Evolutionary conservation across 1,140 invertebrate genomes (phyloP), one percentile per base, ranked within the genome.

Genomic region (Sogatella furcifera): DNA sequence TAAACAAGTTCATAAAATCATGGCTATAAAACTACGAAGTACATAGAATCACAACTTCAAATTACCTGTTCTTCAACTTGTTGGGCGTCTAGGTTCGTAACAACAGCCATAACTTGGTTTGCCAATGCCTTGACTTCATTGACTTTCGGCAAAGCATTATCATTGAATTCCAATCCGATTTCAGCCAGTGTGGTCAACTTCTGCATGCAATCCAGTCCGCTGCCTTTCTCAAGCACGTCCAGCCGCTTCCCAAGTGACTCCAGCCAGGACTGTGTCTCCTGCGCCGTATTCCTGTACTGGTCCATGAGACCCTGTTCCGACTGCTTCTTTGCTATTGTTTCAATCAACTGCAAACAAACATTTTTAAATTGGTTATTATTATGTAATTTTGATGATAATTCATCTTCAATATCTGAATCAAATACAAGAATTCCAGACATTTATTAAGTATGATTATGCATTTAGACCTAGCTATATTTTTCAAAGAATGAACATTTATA

Each of bases 31-130:
- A n/a, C n/a, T n/a, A n/a, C n/a, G n/a, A n/a, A n/a, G n/a, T n/a
- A n/a, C n/a, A n/a, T n/a, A n/a, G n/a, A n/a, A n/a, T n/a, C n/a
- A n/a, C n/a, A 62, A 72, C 69, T 69, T 53, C 14, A 14, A 24
- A 10, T 22, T 71, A 80, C 78, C 77, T 89, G 87, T 70, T 95
- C 92, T 70, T 95, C 90, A 17, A 95, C 85, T 72, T 95, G 89
- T 66, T 95, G 90, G 0, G 86, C 85, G 72, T 95, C 93, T 43
- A 91, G 74, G 72, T 89, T 91, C 70, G 87, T 91, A 1, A 91
- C 85, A 38, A 89, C 81, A 59, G 88, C 84, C 54, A 84, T 86
- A 24, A 91, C 86, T 71, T 85, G 77, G 10, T 80, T 72, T 0
- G 83, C 86, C 24, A 88, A 76, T 46, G 75, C 73, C 66, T 86